Evolutionary conservation across 2,888 invertebrate species (phyloP).

Genomic region (Cheilosia grossa): DNA sequence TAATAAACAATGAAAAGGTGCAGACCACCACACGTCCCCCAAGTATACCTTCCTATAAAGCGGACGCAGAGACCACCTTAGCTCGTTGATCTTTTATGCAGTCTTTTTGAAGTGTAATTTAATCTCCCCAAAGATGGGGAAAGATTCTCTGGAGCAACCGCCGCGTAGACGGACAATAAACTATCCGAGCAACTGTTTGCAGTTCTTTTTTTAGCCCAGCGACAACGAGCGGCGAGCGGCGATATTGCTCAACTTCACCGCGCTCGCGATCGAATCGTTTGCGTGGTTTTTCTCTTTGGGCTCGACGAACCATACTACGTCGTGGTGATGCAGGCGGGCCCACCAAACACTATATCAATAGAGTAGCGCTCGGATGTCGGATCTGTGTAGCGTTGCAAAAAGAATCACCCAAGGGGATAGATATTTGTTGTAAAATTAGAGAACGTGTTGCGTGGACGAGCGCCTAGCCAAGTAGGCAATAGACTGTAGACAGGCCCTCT

Average conservation of each 20-base stretch:
- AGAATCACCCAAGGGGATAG: conserved; percentile 64
- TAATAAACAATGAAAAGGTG: conserved; percentile 65
- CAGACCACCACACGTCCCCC: conserved; percentile 41
- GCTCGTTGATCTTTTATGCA: conserved; percentile 37
- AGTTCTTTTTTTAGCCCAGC: conserved; percentile 71
- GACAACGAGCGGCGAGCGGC: conserved; percentile 23
- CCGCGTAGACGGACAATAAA: conserved; percentile 25
- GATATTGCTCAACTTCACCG: conserved; percentile 60
- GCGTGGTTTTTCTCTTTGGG: conserved; percentile 34
- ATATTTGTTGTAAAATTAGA: conserved; percentile 45
- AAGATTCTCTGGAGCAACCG: conserved; percentile 54
- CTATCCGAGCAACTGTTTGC: conserved; percentile 51
- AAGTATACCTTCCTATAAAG: conserved; percentile 3
- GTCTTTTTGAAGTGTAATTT: conserved; percentile 59
- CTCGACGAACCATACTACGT: conserved; percentile 60
- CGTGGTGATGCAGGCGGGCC: conserved; percentile 40
- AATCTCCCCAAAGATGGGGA: conserved; percentile 54
- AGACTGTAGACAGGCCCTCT: conserved; percentile 13
- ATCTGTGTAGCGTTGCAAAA: conserved; percentile 53
- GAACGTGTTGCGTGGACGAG: conserved; percentile 45
- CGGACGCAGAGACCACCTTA: conserved; percentile 45
- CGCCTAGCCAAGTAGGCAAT: conserved; percentile 9
- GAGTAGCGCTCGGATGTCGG: conserved; percentile 19
- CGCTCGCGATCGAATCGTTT: conserved; percentile 36
- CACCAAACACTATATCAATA: conserved; percentile 10